A percentile compares a stretch with the other conserved stretches of the same genome.
phyloP scores from a whole-genome alignment of 1,140 invertebrate species.

The Lepidurus apus region DNA sequence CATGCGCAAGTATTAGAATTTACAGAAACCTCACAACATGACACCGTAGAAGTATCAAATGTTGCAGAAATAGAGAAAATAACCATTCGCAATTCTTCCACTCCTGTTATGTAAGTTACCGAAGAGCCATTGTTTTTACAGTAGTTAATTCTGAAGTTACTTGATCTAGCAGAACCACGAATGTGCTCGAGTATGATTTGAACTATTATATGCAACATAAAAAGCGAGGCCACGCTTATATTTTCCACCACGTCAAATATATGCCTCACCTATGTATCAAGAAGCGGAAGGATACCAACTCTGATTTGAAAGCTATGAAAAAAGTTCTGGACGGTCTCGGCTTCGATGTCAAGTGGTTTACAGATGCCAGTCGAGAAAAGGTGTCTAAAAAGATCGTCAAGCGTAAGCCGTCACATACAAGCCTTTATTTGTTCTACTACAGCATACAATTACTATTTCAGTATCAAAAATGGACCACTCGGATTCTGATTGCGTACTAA shows the following conservation, averaged over 20 bases:
- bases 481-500: constrained; percentile 68
- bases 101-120: not conserved
- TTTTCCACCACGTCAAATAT: constrained; percentile 53
- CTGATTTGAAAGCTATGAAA: constrained; percentile 54
- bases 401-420: constrained; percentile 23
- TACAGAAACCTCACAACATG: too few relatives aligned
- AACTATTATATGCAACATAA: constrained; percentile 50
- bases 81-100: not conserved
- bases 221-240: constrained; percentile 50
- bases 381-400: constrained; percentile 56
- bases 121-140: not conserved
- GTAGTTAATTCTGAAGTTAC: not conserved
- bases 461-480: constrained; percentile 66
- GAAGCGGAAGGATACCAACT: constrained; percentile 47
- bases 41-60: too few relatives aligned
- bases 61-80: too few relatives aligned
- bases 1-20: too few relatives aligned
- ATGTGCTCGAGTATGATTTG: not conserved
- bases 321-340: constrained; percentile 60
- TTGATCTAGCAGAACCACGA: not conserved
- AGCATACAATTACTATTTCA: constrained; percentile 43
- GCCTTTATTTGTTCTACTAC: constrained; percentile 35
- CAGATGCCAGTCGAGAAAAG: constrained; percentile 57
- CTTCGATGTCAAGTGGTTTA: constrained; percentile 64
- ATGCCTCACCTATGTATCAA: constrained; percentile 42